A percentile compares a stretch with the other conserved stretches of the same genome.
These are phyloP conservation scores for Acestrorhynchus altus DNA, from an alignment of 2,797 vertebrate species.

Conservation along the genomic window DNA sequence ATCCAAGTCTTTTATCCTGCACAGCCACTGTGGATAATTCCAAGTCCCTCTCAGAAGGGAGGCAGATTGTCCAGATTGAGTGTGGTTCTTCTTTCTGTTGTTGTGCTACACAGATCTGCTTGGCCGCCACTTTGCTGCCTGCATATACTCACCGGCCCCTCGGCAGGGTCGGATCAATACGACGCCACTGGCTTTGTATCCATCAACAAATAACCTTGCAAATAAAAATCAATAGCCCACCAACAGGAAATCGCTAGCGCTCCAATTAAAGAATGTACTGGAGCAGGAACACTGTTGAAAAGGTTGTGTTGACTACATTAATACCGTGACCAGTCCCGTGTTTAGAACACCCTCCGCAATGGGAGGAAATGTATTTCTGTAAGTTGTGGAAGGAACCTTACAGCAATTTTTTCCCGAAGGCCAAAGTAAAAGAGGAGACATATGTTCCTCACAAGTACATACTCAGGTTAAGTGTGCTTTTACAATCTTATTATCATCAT, in stretches of 20 bases:
- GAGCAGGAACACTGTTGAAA: conserved; percentile 59
- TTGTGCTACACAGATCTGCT: not conserved
- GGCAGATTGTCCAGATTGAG: not conserved
- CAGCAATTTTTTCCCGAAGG: not conserved
- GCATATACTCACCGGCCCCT: conserved; percentile 37
- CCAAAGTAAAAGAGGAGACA: not conserved
- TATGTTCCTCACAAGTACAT: not conserved
- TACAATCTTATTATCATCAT: not conserved
- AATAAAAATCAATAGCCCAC: conserved; percentile 81
- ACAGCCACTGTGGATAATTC: not conserved
- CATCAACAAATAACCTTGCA: conserved; percentile 82
- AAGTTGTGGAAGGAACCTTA: conserved; percentile 7
- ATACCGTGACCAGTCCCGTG: conserved; percentile 34
- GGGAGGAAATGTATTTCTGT: not conserved
- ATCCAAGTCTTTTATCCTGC: not conserved
- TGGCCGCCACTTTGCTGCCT: conserved; percentile 45
- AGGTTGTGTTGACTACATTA: conserved; percentile 64
- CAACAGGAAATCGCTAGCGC: conserved; percentile 78
- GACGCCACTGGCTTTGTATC: conserved; percentile 70
- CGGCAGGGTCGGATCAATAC: conserved; percentile 66
- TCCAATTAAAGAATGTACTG: conserved; percentile 75
- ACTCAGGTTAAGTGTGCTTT: conserved; percentile 4
- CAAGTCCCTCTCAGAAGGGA: not conserved
- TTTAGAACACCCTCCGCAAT: conserved; percentile 23
- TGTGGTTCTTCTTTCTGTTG: conserved; percentile 19